Evolutionary conservation across 2,888 invertebrate species (phyloP).

Genomic region (Ceratothoa steindachneri): DNA sequence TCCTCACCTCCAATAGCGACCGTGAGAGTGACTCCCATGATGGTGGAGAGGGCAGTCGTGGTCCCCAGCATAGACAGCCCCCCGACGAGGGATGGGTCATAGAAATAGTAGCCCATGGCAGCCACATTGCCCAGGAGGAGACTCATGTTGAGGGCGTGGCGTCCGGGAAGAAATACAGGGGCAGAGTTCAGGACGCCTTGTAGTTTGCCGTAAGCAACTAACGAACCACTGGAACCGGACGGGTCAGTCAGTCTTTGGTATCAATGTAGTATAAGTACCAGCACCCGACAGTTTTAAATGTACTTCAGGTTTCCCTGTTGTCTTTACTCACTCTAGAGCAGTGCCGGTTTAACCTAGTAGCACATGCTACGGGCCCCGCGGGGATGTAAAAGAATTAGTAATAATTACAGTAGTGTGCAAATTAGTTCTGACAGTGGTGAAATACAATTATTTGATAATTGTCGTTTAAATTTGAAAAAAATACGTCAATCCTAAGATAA

Average conservation of each 20-base stretch:
- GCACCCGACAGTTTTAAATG: background rate
- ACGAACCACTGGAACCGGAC: constrained; percentile 71
- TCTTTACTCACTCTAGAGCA: too few relatives aligned
- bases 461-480: too few relatives aligned
- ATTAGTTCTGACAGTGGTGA: too few relatives aligned
- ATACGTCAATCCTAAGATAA: too few relatives aligned
- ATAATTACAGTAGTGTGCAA: too few relatives aligned
- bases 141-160: constrained; percentile 70
- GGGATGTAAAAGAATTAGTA: too few relatives aligned
- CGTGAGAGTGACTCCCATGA: constrained; percentile 81
- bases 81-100: constrained; percentile 61
- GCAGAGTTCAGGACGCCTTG: constrained; percentile 75
- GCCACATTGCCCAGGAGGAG: constrained; percentile 67
- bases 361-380: too few relatives aligned
- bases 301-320: too few relatives aligned
- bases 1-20: constrained; percentile 82
- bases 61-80: constrained; percentile 71
- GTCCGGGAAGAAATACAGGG: constrained; percentile 75
- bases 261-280: background rate
- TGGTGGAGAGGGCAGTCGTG: constrained; percentile 70
- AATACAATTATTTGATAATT: too few relatives aligned
- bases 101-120: constrained; percentile 68
- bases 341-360: too few relatives aligned
- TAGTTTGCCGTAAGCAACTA: constrained; percentile 84
- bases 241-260: background rate